Conservation (phyloP, 1,140 invertebrate genomes). For the Drosophila lowei region DNA sequence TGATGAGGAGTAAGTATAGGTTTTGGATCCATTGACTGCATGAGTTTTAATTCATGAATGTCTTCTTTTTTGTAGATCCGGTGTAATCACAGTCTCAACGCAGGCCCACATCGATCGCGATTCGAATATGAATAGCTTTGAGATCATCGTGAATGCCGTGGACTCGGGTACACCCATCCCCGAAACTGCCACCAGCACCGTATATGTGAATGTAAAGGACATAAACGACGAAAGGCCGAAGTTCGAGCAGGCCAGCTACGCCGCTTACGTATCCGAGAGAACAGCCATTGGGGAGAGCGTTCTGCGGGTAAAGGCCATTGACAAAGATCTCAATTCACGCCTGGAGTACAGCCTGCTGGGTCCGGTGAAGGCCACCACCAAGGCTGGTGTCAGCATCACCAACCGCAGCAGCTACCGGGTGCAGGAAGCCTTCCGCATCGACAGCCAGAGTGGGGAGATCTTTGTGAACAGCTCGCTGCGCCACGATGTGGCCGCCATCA, state of each 20-base stretch:
- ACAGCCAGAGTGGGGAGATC: slow-evolving; percentile 88
- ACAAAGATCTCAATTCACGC: slow-evolving; percentile 88
- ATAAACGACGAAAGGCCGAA: slow-evolving; percentile 92
- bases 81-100: slow-evolving; percentile 89
- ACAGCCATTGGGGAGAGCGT: slow-evolving; percentile 87
- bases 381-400: slow-evolving; percentile 88
- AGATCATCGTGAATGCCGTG: slow-evolving; percentile 89
- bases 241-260: slow-evolving; percentile 87
- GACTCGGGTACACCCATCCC: slow-evolving; percentile 89
- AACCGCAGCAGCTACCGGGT: slow-evolving; percentile 86
- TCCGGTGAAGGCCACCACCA: slow-evolving; percentile 88
- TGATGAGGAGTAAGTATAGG: slow-evolving; percentile 85
- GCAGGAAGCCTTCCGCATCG: slow-evolving; percentile 88
- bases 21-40: not conserved
- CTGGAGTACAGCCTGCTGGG: slow-evolving; percentile 88
- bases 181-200: slow-evolving; percentile 89
- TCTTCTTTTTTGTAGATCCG: slow-evolving; percentile 84
- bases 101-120: slow-evolving; percentile 90
- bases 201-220: slow-evolving; percentile 89
- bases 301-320: slow-evolving; percentile 86
- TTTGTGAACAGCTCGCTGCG: slow-evolving; percentile 88
- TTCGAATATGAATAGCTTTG: slow-evolving; percentile 86
- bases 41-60: not conserved
- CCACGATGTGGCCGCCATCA: slow-evolving; percentile 91
- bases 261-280: slow-evolving; percentile 89